Base-by-base conservation (phyloP, 2,113 vertebrate species). In the Ochotona curzoniae region DNA sequence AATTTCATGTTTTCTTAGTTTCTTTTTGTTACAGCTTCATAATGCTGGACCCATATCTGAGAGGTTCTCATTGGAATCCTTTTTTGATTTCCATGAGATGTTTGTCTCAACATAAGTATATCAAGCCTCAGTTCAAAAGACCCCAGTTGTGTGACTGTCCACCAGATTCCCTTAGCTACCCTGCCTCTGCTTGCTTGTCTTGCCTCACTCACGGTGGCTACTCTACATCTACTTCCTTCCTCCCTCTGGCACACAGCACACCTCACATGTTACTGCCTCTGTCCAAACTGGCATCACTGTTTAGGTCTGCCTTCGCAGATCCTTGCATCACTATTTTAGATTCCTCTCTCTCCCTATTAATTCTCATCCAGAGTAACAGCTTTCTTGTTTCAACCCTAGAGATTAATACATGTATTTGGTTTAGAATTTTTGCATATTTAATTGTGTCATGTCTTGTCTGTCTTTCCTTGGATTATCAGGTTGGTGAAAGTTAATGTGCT, bases 121-220 rank as follows among this genome's bases (percentile, higher is more conserved):
- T 84, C 30, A 86, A 94, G 75, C 7, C 76, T 91, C 80, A 38
- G 30, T 74, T 93, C 30, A 38, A 82, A 90, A 70, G n/a, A 47
- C 8, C 28, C 23, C 8, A 49, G 11, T 44, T 47, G 13, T 32
- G 38, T 51, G 38, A 44, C 38, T 44, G 23, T 64, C 85, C 64
- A 30, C 8, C 21, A 71, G 86, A 71, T 23, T 70, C 10, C 61
- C 84, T 23, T 74, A 70, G 38, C 76, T 83, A 12, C 49, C 10
- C 28, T 66, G 1, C 15, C 14, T 12, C 35, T 35, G 23, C 7
- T 9, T 0, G 6, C 25, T 26, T 12, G 12, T 11, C 30, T 14
- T 17, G 47, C 17, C 30, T n/a, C 26, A 25, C 23, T 64, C 47
- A 64, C 13, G 49, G 66, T 35, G 13, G n/a, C 32, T 7, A 23